These are phyloP conservation scores for Nothocercus julius DNA, from an alignment of 2,113 vertebrate genomes.

Conservation along the genomic window DNA sequence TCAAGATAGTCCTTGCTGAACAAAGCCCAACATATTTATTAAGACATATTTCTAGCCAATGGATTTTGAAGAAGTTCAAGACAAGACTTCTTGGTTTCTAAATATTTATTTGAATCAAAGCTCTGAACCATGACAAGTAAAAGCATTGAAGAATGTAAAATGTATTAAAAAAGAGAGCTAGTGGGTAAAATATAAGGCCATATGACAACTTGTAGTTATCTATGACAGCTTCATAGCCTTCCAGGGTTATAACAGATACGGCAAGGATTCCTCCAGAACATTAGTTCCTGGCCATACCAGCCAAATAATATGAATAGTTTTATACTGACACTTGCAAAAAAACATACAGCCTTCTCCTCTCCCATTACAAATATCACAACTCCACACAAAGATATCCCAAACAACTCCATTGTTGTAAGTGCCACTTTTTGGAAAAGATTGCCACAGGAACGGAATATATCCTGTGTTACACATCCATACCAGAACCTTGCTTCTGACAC, in stretches of 20 bases:
- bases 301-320: not conserved
- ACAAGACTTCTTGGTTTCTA: not conserved
- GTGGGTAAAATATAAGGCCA: not conserved
- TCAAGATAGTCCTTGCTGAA: not conserved
- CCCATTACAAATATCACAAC: not conserved
- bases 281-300: not conserved
- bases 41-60: not conserved
- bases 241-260: not conserved
- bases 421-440: not conserved
- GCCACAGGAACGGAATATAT: not conserved
- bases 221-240: conserved; percentile 13
- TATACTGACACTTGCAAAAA: not conserved
- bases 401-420: not conserved
- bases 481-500: not conserved
- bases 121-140: not conserved
- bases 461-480: not conserved
- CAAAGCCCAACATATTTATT: not conserved
- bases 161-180: not conserved
- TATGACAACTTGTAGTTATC: not conserved
- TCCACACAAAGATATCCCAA: not conserved
- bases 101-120: conserved; percentile 21
- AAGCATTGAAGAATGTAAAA: not conserved
- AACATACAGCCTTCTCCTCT: not conserved
- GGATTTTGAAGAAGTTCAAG: not conserved
- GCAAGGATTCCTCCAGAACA: not conserved